These are phyloP conservation scores for Argyra leucocephala DNA, from an alignment of 2,888 invertebrate genomes.

Conservation along the genomic window DNA sequence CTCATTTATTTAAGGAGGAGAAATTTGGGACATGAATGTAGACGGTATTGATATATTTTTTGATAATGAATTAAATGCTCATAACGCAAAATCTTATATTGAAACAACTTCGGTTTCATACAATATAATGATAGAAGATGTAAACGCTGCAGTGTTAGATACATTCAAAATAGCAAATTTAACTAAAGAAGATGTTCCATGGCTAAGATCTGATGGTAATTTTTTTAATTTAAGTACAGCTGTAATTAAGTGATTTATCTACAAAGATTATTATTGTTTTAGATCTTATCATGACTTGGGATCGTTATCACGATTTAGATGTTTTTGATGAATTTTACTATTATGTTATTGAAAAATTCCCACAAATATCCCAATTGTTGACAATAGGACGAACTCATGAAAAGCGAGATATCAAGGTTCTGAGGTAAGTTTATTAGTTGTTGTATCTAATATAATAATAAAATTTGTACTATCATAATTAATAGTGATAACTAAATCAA, in stretches of 20 bases:
- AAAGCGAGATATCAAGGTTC: slow-evolving; percentile 61
- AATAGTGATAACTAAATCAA: too few species aligned
- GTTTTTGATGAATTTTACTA: slow-evolving; percentile 64
- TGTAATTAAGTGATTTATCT: background rate
- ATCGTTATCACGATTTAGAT: slow-evolving; percentile 59
- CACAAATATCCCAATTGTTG: slow-evolving; percentile 59
- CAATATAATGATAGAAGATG: slow-evolving; percentile 63
- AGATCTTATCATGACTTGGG: slow-evolving; percentile 56
- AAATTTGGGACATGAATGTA: slow-evolving; percentile 41
- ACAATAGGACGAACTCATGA: slow-evolving; percentile 66
- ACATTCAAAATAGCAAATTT: slow-evolving; percentile 56
- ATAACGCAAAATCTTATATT: slow-evolving; percentile 53
- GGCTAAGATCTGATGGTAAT: slow-evolving; percentile 32
- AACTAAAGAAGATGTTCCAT: slow-evolving; percentile 43
- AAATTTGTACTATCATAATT: background rate
- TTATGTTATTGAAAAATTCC: slow-evolving; percentile 56
- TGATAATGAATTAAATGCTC: slow-evolving; percentile 42
- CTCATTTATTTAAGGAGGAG: slow-evolving; percentile 30
- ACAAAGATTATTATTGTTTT: slow-evolving; percentile 2
- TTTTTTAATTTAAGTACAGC: too few species aligned
- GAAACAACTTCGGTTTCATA: slow-evolving; percentile 53
- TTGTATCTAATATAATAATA: background rate
- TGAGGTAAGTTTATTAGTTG: slow-evolving; percentile 31
- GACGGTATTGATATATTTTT: slow-evolving; percentile 58
- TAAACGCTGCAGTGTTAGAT: slow-evolving; percentile 63